These are phyloP conservation scores for Baronia brevicornis DNA, from an alignment of 2,888 invertebrate species.

Conservation along the genomic window DNA sequence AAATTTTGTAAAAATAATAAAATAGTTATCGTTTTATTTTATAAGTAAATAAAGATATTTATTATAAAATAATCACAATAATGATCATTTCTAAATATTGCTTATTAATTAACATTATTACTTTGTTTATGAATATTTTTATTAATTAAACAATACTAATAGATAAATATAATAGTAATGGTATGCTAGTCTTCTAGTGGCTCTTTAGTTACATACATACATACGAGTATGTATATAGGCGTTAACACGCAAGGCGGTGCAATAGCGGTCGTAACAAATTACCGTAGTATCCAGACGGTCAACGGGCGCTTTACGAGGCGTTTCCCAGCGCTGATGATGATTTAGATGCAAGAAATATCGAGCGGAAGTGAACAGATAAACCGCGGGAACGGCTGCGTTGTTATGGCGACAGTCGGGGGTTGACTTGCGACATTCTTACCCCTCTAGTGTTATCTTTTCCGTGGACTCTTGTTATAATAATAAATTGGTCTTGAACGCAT, in stretches of 20 bases:
- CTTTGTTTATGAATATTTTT: constrained; percentile 15
- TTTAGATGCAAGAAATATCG: constrained; percentile 68
- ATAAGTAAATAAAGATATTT: too few relatives aligned
- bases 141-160: constrained; percentile 11
- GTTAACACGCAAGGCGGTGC: constrained; percentile 31
- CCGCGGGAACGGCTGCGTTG: constrained; percentile 44
- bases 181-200: too few relatives aligned
- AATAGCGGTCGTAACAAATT: constrained; percentile 44
- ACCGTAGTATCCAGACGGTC: constrained; percentile 46
- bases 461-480: constrained; percentile 71
- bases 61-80: too few relatives aligned
- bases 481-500: constrained; percentile 67
- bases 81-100: constrained; percentile 13
- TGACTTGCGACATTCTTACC: constrained; percentile 41
- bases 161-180: too few relatives aligned
- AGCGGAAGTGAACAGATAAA: constrained; percentile 54
- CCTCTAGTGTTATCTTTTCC: constrained; percentile 49
- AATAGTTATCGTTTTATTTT: too few relatives aligned
- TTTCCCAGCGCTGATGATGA: constrained; percentile 68
- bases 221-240: too few relatives aligned
- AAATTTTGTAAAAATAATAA: too few relatives aligned
- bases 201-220: too few relatives aligned
- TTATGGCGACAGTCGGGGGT: constrained; percentile 43
- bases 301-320: constrained; percentile 63
- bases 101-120: constrained; percentile 13